Percentiles rank a stretch among this genome's conserved stretches.
Evolutionary conservation across 2,888 invertebrate genomes (phyloP).

Genomic region (Rhagophthalmus giganteus): DNA sequence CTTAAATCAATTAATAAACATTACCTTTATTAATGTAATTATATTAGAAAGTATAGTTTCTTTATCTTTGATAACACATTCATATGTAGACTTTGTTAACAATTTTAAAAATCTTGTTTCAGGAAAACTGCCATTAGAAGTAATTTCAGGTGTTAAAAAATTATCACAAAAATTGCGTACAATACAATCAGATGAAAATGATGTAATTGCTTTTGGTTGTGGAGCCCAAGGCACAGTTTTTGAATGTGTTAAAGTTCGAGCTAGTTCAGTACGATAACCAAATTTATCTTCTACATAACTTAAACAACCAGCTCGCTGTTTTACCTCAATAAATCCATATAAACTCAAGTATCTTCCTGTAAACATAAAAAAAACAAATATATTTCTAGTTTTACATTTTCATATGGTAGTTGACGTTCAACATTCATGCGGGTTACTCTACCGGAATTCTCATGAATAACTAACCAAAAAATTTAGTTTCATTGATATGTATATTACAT

Average conservation of each 20-base stretch:
- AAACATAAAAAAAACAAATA: conserved; percentile 39
- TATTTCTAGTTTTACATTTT: too few relatives aligned
- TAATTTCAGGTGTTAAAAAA: conserved; percentile 57
- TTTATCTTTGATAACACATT: conserved; percentile 80
- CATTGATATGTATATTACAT: too few relatives aligned
- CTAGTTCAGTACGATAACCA: conserved; percentile 76
- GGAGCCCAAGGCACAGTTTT: conserved; percentile 70
- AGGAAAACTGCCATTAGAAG: conserved; percentile 49
- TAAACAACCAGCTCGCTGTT: conserved; percentile 86
- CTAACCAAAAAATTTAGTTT: too few relatives aligned
- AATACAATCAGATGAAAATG: conserved; percentile 74
- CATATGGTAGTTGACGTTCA: too few relatives aligned
- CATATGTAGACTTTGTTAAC: conserved; percentile 72
- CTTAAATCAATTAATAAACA: conserved; percentile 30
- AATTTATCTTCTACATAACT: conserved; percentile 85
- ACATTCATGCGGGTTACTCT: too few relatives aligned
- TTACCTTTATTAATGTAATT: conserved; percentile 69
- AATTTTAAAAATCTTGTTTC: conserved; percentile 62
- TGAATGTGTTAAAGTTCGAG: conserved; percentile 78
- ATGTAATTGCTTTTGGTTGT: conserved; percentile 67
- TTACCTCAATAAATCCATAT: conserved; percentile 77
- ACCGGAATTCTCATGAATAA: too few relatives aligned
- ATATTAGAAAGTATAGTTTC: conserved; percentile 74
- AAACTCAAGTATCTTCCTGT: conserved; percentile 67
- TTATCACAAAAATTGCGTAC: conserved; percentile 72